Evolutionary conservation across 2,888 invertebrate species (phyloP), one percentile per base, ranked within the genome.

Genomic region (Luperina nickerlii): DNA sequence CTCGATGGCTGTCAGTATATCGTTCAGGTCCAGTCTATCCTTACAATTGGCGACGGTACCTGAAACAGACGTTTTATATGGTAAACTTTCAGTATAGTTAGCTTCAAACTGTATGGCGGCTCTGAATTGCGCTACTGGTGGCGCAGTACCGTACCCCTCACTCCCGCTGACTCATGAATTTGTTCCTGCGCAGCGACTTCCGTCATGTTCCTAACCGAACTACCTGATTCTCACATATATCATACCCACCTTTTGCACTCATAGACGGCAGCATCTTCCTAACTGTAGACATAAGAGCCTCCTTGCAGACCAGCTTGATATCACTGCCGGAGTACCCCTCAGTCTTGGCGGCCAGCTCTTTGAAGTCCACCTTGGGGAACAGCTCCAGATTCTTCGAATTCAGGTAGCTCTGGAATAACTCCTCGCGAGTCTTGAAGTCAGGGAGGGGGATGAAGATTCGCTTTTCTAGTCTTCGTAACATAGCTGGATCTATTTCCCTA

Each of bases 271-370:
- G 87, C 89, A 97, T 97, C 90, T 98, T 98, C 91, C 99, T 97
- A 45, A 99, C 97, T 48, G 98, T 97, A 51, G 97, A 96, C 98
- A 99, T 99, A 78, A 98, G 97, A 1, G 98, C 98, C 96, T 99
- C 99, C 94, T 99, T 99, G 93, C 99, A 99, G 54, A 98, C 97
- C 85, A 98, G 95, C 90, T 98, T 98, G 72, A 99, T 97, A 92
- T 99, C 99, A 20, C 99, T 98, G 0, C 99, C 99, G 0, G 99
- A 99, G 92, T 98, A 99, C 7, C 98, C 98, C 24, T 98, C 97
- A 0, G 98, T 98, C 76, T 95, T 92, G 8, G 93, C 88, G 0
- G 97, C 97, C 86, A 98, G 90, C 57, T 95, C 93, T 7, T 93
- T 87, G 66, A 97, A 96, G 78, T 97, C 95, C 7, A 94, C 90